A percentile compares a stretch with the other conserved stretches of the same genome.
phyloP scores from a whole-genome alignment of 1,140 invertebrate species.

The Drosophila tani region DNA sequence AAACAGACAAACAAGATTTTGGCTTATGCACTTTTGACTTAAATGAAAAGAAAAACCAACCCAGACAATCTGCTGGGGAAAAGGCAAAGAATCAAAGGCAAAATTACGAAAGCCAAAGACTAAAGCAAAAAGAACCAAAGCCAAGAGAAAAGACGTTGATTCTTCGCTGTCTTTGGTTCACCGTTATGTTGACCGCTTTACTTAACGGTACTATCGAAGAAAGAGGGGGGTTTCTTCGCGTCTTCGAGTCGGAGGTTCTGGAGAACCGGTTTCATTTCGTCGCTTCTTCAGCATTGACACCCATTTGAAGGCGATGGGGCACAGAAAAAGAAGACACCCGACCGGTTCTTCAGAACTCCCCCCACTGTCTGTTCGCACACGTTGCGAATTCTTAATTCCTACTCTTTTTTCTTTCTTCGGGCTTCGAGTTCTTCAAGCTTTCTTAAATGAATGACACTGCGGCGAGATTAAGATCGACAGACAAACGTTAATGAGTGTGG shows the following conservation, averaged over 20 bases:
- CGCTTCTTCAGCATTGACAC: constrained; percentile 71
- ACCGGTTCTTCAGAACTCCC: constrained; percentile 36
- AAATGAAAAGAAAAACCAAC: constrained; percentile 63
- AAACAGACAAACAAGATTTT: constrained; percentile 47
- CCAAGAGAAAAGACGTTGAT: constrained; percentile 22
- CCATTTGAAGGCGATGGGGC: constrained; percentile 45
- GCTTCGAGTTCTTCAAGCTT: constrained; percentile 24
- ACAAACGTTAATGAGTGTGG: constrained; percentile 35
- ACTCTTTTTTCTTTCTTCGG: not conserved
- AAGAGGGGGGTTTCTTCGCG: not conserved
- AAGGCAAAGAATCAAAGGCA: constrained; percentile 14
- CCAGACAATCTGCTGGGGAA: constrained; percentile 25
- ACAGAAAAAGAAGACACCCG: constrained; percentile 25
- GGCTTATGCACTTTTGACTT: constrained; percentile 60
- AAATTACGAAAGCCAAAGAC: constrained; percentile 10
- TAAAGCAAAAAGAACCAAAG: constrained; percentile 12
- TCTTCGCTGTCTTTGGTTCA: constrained; percentile 51
- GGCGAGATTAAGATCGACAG: constrained; percentile 15
- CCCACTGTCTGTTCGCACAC: constrained; percentile 4
- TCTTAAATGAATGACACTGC: constrained; percentile 39
- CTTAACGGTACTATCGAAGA: constrained; percentile 66
- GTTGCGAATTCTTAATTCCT: constrained; percentile 40
- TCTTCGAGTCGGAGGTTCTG: constrained; percentile 17
- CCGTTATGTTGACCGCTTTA: constrained; percentile 79
- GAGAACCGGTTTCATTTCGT: constrained; percentile 63